A percentile compares a stretch with the other conserved stretches of the same genome.
Evolutionary conservation across 2,888 invertebrate species (phyloP).

Genomic region (Chymomyza procnemis): DNA sequence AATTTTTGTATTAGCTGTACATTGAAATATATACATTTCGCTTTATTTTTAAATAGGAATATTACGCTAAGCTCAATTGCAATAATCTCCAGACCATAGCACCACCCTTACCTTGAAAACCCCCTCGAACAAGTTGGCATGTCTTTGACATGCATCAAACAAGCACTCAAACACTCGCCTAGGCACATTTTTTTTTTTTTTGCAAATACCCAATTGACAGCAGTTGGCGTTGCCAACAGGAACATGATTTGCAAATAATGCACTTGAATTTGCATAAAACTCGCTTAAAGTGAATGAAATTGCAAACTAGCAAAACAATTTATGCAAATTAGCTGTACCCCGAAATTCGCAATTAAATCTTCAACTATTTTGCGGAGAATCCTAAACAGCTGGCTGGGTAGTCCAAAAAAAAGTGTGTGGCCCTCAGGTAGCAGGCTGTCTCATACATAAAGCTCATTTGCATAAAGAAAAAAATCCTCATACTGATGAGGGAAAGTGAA

Average conservation of each 20-base stretch:
- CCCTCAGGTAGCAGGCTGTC: constrained; percentile 51
- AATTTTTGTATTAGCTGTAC: too few relatives aligned
- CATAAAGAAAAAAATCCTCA: constrained; percentile 54
- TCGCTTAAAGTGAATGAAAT: constrained; percentile 19
- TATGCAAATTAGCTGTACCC: constrained; percentile 58
- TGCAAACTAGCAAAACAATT: constrained; percentile 33
- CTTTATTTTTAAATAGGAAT: too few relatives aligned
- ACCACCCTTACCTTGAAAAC: neutral
- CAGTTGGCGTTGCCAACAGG: constrained; percentile 24
- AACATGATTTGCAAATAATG: constrained; percentile 77
- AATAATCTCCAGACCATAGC: too few relatives aligned
- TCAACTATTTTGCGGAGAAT: neutral
- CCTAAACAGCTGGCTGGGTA: constrained; percentile 44
- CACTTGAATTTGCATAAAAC: constrained; percentile 75
- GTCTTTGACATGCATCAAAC: constrained; percentile 6
- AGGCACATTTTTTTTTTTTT: neutral
- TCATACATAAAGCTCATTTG: constrained; percentile 59
- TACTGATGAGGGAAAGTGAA: constrained; percentile 40
- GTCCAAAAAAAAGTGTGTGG: constrained; percentile 17
- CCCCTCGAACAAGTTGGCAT: neutral
- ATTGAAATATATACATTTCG: too few relatives aligned
- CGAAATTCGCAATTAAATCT: constrained; percentile 51
- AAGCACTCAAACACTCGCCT: constrained; percentile 46
- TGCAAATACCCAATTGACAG: constrained; percentile 67
- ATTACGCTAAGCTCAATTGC: neutral